Percentiles rank a stretch among this genome's conserved stretches.
These are phyloP conservation scores for Montipora sp. DNA, from an alignment of 64 coral and sea anemone genomes.

Conservation along the genomic window DNA sequence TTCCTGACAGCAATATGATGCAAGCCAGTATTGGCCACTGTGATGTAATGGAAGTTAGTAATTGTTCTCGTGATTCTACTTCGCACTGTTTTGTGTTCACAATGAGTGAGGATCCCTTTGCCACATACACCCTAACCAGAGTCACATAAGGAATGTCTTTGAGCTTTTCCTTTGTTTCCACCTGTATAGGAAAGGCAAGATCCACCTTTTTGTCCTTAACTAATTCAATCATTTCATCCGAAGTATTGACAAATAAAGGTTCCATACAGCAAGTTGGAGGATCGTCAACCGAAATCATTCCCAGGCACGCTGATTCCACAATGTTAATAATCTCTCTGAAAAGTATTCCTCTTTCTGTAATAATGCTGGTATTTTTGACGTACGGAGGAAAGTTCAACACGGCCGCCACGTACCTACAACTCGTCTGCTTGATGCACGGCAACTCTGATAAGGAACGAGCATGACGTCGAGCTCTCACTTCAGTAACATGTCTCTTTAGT, in stretches of 20 bases:
- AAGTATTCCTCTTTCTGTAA: not conserved
- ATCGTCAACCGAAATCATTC: not conserved
- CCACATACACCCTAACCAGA: not conserved
- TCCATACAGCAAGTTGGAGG: not conserved
- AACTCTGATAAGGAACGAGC: not conserved
- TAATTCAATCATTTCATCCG: not conserved
- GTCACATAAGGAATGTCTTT: not conserved
- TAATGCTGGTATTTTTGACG: not conserved
- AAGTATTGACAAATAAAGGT: not conserved
- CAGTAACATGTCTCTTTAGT: not conserved
- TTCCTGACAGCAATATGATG: slow-evolving; percentile 33
- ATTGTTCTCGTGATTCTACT: not conserved
- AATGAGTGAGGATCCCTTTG: slow-evolving; percentile 5
- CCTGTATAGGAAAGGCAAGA: slow-evolving; percentile 22
- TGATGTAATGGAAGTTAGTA: slow-evolving; percentile 37
- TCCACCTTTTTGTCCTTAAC: slow-evolving; percentile 19
- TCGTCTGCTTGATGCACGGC: not conserved
- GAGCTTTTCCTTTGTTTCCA: not conserved
- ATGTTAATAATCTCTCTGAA: not conserved
- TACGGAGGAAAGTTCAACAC: slow-evolving; percentile 25
- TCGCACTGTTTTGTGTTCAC: slow-evolving; percentile 24
- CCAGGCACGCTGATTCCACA: not conserved
- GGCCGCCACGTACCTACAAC: not conserved
- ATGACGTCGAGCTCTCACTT: not conserved
- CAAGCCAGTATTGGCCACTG: slow-evolving; percentile 27